phyloP scores from a whole-genome alignment of 2,797 vertebrate genomes.

The Zalophus californianus region DNA sequence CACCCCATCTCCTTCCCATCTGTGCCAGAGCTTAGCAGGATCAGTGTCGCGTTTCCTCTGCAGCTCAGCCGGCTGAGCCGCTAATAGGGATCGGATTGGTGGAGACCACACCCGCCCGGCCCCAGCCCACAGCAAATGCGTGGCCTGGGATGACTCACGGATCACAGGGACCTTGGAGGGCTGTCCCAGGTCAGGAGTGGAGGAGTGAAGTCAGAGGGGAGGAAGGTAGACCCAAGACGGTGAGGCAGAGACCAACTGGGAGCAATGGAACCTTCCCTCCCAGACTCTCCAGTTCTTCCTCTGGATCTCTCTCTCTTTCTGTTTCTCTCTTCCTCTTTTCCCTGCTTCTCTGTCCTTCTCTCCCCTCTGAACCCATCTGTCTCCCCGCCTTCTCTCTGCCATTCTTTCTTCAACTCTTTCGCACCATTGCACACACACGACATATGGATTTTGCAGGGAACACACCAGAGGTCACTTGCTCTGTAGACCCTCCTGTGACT shows the following conservation, averaged over 20 bases:
- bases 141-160: background rate
- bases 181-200: background rate
- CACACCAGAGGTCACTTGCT: background rate
- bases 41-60: conserved; percentile 61
- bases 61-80: conserved; percentile 77
- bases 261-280: background rate
- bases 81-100: conserved; percentile 80
- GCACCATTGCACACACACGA: background rate
- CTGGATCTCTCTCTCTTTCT: background rate
- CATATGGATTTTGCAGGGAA: background rate
- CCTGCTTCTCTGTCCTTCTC: background rate
- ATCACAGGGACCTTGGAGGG: background rate
- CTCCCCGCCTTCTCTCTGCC: background rate
- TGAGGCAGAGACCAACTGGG: background rate
- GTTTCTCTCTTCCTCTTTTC: background rate
- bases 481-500: background rate
- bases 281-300: background rate
- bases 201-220: background rate
- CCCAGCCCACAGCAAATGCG: background rate
- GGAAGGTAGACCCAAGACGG: background rate
- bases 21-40: conserved; percentile 46
- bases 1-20: background rate
- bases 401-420: background rate
- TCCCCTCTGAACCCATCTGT: background rate
- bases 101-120: conserved; percentile 33